A percentile compares a stretch with the other conserved stretches of the same genome.
These are phyloP conservation scores for Psittacula echo DNA, from an alignment of 2,797 vertebrate species.

Conservation along the genomic window DNA sequence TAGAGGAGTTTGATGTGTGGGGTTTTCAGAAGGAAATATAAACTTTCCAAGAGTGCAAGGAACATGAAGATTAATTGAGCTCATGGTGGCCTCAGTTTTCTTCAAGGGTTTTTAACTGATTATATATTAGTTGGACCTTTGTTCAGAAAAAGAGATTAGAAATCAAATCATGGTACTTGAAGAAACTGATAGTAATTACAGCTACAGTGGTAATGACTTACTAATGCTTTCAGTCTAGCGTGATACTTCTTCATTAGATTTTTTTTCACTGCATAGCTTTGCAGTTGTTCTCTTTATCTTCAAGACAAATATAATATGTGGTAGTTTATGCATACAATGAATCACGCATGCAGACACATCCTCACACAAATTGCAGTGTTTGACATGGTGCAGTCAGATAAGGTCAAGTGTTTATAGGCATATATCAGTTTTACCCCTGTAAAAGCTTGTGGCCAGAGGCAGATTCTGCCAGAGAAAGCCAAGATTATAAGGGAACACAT, in stretches of 20 bases:
- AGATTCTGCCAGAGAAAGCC: background rate
- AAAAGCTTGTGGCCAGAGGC: background rate
- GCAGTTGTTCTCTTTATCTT: background rate
- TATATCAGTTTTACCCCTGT: background rate
- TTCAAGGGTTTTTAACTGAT: slow-evolving; percentile 43
- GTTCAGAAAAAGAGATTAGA: slow-evolving; percentile 41
- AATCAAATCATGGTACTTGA: slow-evolving; percentile 17
- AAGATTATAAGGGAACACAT: rapidly evolving
- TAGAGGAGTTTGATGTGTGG: background rate
- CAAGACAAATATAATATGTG: background rate
- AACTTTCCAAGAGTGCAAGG: background rate
- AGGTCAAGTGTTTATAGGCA: background rate
- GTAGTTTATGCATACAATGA: background rate
- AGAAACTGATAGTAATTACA: slow-evolving; percentile 35
- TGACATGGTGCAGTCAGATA: background rate
- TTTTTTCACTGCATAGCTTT: background rate
- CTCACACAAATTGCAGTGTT: background rate
- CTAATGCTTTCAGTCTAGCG: background rate
- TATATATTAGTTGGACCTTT: slow-evolving; percentile 41
- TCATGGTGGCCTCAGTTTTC: background rate
- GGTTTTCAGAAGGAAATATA: background rate
- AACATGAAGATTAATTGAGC: background rate
- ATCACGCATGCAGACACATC: background rate
- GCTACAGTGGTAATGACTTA: slow-evolving; percentile 24
- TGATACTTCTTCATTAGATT: slow-evolving; percentile 11